Percentiles rank a stretch among this genome's conserved stretches.
Evolutionary conservation across 2,888 invertebrate species (phyloP).

Genomic region (Furcula furcula): DNA sequence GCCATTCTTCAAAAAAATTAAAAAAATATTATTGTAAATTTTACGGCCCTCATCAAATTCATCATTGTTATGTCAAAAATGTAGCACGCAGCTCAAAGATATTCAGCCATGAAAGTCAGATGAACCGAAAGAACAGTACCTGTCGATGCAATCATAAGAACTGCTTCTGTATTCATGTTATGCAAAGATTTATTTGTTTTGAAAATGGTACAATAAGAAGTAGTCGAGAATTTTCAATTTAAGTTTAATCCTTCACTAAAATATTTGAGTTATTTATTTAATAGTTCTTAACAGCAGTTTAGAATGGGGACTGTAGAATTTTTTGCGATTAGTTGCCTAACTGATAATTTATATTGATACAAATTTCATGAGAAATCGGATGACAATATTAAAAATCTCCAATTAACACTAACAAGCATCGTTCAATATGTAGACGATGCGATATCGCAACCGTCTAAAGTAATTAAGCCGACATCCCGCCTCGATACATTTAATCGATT

Average conservation of each 20-base stretch:
- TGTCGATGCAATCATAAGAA: conserved; percentile 8
- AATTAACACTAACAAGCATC: conserved; percentile 7
- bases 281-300: too few relatives aligned
- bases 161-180: conserved; percentile 19
- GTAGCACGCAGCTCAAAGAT: conserved; percentile 1
- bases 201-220: too few relatives aligned
- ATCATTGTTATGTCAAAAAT: conserved; percentile 3
- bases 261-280: too few relatives aligned
- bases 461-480: conserved; percentile 46
- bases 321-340: too few relatives aligned
- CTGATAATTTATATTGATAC: too few relatives aligned
- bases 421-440: conserved; percentile 28
- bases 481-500: conserved; percentile 50
- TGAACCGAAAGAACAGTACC: conserved; percentile 11
- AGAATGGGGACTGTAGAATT: too few relatives aligned
- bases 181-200: conserved; percentile 18
- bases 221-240: too few relatives aligned
- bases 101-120: conserved; percentile 23
- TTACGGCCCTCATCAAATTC: conserved; percentile 1
- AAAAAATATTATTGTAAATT: not conserved
- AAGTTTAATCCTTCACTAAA: too few relatives aligned
- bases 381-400: not conserved
- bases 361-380: too few relatives aligned
- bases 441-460: conserved; percentile 37
- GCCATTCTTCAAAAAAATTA: too few relatives aligned